Percentiles rank a stretch among this genome's conserved stretches.
Evolutionary conservation across 2,888 invertebrate species (phyloP).

Genomic region (Eueremaeus valkanovi): DNA sequence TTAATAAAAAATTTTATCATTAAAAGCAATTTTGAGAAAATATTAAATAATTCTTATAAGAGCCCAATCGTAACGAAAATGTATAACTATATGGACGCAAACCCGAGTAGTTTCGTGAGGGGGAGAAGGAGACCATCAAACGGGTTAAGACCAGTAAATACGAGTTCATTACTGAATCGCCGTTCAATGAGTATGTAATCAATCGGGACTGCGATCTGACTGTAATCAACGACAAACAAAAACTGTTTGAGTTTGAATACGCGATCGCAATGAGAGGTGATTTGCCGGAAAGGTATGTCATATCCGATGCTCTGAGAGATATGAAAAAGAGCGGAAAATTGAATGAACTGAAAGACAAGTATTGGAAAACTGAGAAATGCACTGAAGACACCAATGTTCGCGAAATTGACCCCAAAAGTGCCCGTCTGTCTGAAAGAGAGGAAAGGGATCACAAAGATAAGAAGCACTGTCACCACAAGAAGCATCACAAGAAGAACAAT

Average conservation of each 20-base stretch:
- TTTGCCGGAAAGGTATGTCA: constrained; percentile 18
- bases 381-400: constrained; percentile 11
- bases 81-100: constrained; percentile 40
- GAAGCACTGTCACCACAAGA: background rate
- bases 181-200: constrained; percentile 56
- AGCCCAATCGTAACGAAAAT: constrained; percentile 37
- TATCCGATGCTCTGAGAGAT: constrained; percentile 16
- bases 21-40: too few species aligned
- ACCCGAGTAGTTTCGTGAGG: constrained; percentile 30
- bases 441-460: background rate
- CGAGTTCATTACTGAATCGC: constrained; percentile 58
- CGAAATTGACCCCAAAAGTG: background rate
- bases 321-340: constrained; percentile 21
- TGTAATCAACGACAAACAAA: constrained; percentile 56
- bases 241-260: constrained; percentile 39
- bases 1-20: too few species aligned
- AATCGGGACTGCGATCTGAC: constrained; percentile 57
- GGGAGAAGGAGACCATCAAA: constrained; percentile 64
- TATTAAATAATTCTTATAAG: too few species aligned
- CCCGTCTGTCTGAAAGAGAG: background rate
- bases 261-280: constrained; percentile 30
- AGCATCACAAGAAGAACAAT: background rate
- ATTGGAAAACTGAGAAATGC: constrained; percentile 36
- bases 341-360: constrained; percentile 36
- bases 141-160: constrained; percentile 57